phyloP scores from a whole-genome alignment of 2,888 invertebrate species.

The Melitaea athalia region DNA sequence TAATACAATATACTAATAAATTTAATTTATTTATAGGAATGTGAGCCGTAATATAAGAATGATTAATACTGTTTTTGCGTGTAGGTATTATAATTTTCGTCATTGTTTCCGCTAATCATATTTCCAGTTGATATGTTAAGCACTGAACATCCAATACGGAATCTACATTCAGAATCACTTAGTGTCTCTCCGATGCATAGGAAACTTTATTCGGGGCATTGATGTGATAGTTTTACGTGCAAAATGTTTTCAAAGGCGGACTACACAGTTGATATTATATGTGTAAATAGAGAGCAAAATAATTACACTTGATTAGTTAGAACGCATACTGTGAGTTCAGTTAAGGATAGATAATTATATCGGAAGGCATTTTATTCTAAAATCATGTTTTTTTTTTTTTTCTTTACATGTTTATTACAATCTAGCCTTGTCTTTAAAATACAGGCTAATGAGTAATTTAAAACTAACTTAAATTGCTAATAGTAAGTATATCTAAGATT shows the following conservation, averaged over 20 bases:
- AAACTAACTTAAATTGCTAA: too few species aligned
- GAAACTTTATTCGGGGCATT: conserved; percentile 4
- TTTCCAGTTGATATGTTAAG: conserved; percentile 11
- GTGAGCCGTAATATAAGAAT: neutral
- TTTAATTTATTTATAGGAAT: neutral
- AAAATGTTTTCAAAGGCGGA: neutral
- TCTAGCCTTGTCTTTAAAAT: too few species aligned
- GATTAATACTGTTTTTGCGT: neutral
- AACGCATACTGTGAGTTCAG: too few species aligned
- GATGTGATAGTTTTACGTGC: neutral
- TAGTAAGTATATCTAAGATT: too few species aligned
- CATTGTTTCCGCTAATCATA: neutral
- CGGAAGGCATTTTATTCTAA: too few species aligned
- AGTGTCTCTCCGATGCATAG: conserved; percentile 6
- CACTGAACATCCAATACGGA: neutral
- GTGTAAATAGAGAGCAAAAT: neutral
- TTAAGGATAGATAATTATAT: too few species aligned
- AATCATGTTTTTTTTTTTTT: too few species aligned
- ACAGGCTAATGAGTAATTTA: too few species aligned
- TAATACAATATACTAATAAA: too few species aligned
- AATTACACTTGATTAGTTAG: too few species aligned
- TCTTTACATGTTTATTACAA: too few species aligned
- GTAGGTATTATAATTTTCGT: neutral
- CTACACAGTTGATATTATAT: neutral
- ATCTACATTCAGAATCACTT: neutral